phyloP scores from a whole-genome alignment of 1,140 invertebrate genomes.

The Caenorhabditis elegans region DNA sequence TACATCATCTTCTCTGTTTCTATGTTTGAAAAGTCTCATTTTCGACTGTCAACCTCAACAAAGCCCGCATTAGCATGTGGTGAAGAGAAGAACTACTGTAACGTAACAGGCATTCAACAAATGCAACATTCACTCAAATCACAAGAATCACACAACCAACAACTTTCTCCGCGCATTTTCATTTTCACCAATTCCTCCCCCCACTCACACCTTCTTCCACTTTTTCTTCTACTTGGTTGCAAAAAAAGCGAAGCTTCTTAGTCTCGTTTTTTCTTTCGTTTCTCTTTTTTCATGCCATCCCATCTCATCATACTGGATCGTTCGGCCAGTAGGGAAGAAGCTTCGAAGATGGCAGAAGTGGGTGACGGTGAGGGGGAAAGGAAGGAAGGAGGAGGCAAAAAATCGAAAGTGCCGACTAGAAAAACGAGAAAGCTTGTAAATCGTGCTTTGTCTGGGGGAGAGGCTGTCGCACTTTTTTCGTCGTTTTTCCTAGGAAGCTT shows the following conservation, averaged over 20 bases:
- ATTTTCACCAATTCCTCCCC: background rate
- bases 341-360: slow-evolving; percentile 14
- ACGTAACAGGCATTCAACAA: background rate
- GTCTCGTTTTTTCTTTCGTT: background rate
- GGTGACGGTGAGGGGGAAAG: background rate
- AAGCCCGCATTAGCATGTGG: background rate
- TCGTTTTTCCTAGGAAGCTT: background rate
- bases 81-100: background rate
- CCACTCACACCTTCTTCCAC: background rate
- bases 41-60: background rate
- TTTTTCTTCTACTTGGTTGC: background rate
- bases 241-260: slow-evolving; percentile 27
- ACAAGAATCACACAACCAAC: background rate
- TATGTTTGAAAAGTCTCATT: too few relatives aligned
- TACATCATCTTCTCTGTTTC: too few relatives aligned
- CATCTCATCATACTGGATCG: slow-evolving; percentile 13
- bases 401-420: background rate
- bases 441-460: background rate
- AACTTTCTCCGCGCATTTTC: slow-evolving; percentile 27
- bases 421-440: background rate
- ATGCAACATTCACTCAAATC: background rate
- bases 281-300: background rate
- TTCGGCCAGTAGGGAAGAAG: background rate
- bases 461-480: slow-evolving; percentile 9
- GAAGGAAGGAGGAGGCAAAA: background rate